Evolutionary conservation across 2,113 vertebrate genomes (phyloP).

Genomic region (Hoplias malabaricus): DNA sequence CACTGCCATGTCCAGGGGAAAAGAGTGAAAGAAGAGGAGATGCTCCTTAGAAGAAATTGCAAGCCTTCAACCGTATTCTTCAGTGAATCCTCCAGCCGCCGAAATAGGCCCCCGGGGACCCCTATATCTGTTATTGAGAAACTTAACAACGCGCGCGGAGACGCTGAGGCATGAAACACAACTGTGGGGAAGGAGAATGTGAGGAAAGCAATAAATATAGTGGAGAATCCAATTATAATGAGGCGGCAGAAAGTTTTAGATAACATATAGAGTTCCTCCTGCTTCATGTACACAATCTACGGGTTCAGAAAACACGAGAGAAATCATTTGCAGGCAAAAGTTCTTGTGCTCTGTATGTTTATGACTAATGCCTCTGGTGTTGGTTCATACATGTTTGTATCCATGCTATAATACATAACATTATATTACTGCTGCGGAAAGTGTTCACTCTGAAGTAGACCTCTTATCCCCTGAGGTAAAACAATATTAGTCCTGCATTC

Average conservation of each 20-base stretch:
- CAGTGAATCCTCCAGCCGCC: constrained; percentile 31
- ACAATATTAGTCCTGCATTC: background rate
- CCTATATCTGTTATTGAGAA: constrained; percentile 62
- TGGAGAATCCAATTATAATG: constrained; percentile 53
- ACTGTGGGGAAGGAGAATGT: constrained; percentile 35
- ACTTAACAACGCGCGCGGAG: constrained; percentile 56
- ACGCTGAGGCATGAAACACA: constrained; percentile 52
- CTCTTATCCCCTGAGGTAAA: background rate
- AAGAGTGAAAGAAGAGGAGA: background rate
- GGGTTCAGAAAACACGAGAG: background rate
- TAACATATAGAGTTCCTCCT: constrained; percentile 17
- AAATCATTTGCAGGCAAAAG: background rate
- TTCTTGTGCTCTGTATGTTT: background rate
- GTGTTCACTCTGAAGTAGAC: background rate
- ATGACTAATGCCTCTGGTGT: background rate
- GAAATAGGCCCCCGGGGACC: constrained; percentile 50
- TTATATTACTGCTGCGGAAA: background rate
- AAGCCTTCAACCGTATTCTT: constrained; percentile 36
- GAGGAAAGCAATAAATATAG: constrained; percentile 47
- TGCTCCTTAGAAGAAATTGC: constrained; percentile 36
- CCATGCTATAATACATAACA: background rate
- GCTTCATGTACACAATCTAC: constrained; percentile 6
- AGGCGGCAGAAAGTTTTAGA: constrained; percentile 49
- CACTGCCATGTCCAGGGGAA: constrained; percentile 4
- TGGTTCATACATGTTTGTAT: background rate